Evolutionary conservation across 1,140 invertebrate genomes (phyloP), one percentile per base, ranked within the genome.

Genomic region (Drosophila funebris): DNA sequence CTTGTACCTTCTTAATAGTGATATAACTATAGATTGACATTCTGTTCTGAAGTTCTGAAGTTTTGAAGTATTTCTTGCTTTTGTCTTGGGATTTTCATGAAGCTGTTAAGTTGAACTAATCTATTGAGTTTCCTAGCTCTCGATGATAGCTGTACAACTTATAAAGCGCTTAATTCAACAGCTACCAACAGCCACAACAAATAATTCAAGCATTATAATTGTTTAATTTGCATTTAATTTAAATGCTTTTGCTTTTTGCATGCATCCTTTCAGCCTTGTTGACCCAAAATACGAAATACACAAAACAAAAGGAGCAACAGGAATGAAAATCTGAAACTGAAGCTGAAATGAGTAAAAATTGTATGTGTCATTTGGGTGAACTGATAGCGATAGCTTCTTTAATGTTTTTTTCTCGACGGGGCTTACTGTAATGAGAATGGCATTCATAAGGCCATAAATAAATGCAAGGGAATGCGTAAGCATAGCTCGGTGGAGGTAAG

Each of bases 221-320:
- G 83, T 79, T 79, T 88, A 69, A 87, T 79, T 73, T 87, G 46
- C 75, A 61, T 79, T 88, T 82, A 75, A 88, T 78, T 54, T 82
- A 29, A 68, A 39, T 52, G 37, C 53, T 33, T 46, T 57, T 48
- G 53, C 50, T 13, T n/a, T 18, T 20, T 22, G 46, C 14, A 22
- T 13, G 13, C 14, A 39, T 41, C 36, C 39, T 18, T n/a, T n/a
- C 18, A 18, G 44, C 41, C 27, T 66, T 67, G 67, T 72, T 88
- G 75, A 87, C 78, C 75, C 63, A 52, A 73, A 70, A 66, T 31
- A 13, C 33, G 24, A 62, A 9, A 22, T 27, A 13, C n/a, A 52
- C 31, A 6, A 18, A 20, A 22, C 16, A 29, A 13, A 31, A 20
- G 14, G 6, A 31, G 29, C 22, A 46, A 24, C 29, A 29, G 31